Base-by-base conservation (phyloP, 1,140 invertebrate species). In the Cydia splendana region DNA sequence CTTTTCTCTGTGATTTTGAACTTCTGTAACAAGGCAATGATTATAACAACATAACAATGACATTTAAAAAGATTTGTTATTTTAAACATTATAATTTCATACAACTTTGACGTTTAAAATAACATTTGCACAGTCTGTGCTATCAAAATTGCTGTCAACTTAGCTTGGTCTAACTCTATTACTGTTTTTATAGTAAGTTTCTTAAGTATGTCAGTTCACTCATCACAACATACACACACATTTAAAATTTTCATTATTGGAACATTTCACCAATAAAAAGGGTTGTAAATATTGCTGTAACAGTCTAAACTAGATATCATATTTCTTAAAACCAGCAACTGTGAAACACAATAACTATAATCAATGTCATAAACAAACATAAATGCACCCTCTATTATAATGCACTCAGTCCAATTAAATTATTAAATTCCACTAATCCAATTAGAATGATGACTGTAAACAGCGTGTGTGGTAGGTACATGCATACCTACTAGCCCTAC, bases 1-100 rank as follows among this genome's bases (percentile, higher is more conserved):
- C 92, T 83, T 92, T 92, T 79, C 88, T 87, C 75, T 91, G 90
- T 13, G 93, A 93, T 83, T 94, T 94, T 76, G 88, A 87, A 81
- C 93, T 94, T 78, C 93, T 94, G 85, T 24, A 86, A 85, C 69
- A 75, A 67, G 73, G 28, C 5, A 38, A 67, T 15, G 12, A 15
- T 57, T 18, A 42, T 42, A 42, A 42, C 1, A 9, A 42, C 9
- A 0, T n/a, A 53, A 53, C 5, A 53, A 53, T 15, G 15, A 53
- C 4, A 13, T 53, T 53, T n/a, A 57, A 24, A 24, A 24, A 24
- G 24, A 24, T 24, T 24, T 24, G 24, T 24, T 24, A 24, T 24
- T 24, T 24, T 24, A 24, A 24, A 24, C 24, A 24, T 24, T 2
- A 24, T 42, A 42, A 42, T 9, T 42, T 7, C 30, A 24, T 24